Percentiles rank a stretch among this genome's conserved stretches.
Evolutionary conservation across 2,888 invertebrate species (phyloP).

Genomic region (Orthosia gothica): DNA sequence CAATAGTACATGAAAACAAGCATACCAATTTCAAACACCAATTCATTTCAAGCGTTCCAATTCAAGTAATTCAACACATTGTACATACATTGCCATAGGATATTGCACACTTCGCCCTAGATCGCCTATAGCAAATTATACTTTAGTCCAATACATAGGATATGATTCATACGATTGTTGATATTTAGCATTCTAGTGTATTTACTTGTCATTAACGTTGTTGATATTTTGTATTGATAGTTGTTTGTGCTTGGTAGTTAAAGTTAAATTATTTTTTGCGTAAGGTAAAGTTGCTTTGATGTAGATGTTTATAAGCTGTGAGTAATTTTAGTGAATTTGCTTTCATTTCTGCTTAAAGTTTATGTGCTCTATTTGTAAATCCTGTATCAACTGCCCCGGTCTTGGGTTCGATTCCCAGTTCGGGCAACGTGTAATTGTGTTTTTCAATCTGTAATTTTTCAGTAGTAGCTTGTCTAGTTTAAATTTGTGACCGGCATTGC

Average conservation of each 20-base stretch:
- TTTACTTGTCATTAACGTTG: conserved; percentile 37
- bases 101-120: conserved; percentile 62
- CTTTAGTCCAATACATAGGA: conserved; percentile 37
- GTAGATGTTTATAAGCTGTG: not conserved
- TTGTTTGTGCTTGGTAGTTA: not conserved
- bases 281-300: not conserved
- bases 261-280: not conserved
- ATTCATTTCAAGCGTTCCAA: conserved; percentile 5
- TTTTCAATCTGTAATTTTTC: not conserved
- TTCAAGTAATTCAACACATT: conserved; percentile 1
- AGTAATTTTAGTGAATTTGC: not conserved
- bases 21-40: conserved; percentile 21
- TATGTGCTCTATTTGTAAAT: not conserved
- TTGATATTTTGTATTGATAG: conserved; percentile 32
- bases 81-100: conserved; percentile 45
- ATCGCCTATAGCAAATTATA: conserved; percentile 62
- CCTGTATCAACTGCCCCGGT: not conserved
- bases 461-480: not conserved
- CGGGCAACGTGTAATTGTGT: not conserved
- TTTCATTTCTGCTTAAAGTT: not conserved
- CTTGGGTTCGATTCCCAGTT: not conserved
- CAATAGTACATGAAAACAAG: too few species aligned
- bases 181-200: conserved; percentile 46
- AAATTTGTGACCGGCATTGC: not conserved
- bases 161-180: conserved; percentile 56